These are phyloP conservation scores for Stictocephala bisonia DNA, from an alignment of 2,888 invertebrate genomes.

Conservation along the genomic window DNA sequence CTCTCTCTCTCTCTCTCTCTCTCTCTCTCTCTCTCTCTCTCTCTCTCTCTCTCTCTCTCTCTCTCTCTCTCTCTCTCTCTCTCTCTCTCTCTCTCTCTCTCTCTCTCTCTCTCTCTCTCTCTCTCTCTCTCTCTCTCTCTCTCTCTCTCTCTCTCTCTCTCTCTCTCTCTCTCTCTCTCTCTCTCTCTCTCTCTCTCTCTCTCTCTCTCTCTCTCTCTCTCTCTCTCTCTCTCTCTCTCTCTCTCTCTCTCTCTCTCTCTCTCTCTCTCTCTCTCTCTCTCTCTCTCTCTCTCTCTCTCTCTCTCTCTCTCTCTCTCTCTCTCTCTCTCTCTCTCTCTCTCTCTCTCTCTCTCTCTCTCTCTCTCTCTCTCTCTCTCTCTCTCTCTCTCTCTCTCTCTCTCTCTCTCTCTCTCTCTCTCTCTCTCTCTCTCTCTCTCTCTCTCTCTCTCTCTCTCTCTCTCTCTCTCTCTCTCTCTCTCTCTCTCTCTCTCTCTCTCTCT, in stretches of 20 bases:
- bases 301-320: too few species aligned
- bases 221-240: constrained; percentile 18
- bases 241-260: too few species aligned
- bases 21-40: constrained; percentile 4
- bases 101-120: neutral
- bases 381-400: neutral
- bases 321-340: too few species aligned
- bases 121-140: neutral
- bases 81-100: neutral
- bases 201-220: constrained; percentile 34
- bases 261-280: too few species aligned
- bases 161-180: constrained; percentile 36
- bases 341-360: neutral
- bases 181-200: constrained; percentile 36
- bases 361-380: neutral
- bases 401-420: neutral
- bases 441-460: neutral
- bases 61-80: neutral
- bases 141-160: neutral
- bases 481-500: neutral
- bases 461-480: neutral
- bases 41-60: constrained; percentile 7
- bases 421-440: neutral
- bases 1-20: neutral
- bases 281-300: too few species aligned